Evolutionary conservation across 2,113 vertebrate species (phyloP).

Genomic region (Sylvia atricapilla): DNA sequence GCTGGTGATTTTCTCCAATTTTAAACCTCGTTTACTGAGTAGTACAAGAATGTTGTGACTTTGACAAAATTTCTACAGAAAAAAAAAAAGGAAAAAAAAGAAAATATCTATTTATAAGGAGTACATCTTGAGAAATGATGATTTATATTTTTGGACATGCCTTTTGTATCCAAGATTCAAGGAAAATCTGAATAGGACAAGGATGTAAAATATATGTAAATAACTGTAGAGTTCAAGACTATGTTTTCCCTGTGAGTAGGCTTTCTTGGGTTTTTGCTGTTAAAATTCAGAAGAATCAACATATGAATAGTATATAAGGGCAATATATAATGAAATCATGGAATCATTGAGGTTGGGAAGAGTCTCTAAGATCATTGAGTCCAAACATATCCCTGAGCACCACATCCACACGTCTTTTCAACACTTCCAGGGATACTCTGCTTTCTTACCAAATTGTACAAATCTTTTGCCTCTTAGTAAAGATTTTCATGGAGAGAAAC

Average conservation of each 20-base stretch:
- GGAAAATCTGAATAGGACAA: neutral
- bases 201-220: neutral
- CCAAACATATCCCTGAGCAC: neutral
- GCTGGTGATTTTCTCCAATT: neutral
- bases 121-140: neutral
- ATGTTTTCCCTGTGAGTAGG: neutral
- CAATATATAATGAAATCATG: neutral
- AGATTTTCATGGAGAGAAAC: neutral
- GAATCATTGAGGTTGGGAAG: neutral
- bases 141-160: neutral
- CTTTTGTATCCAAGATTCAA: neutral
- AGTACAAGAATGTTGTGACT: neutral
- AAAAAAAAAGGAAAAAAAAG: fast-evolving
- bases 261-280: neutral
- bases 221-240: neutral
- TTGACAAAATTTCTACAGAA: neutral
- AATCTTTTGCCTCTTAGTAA: neutral
- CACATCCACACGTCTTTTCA: neutral
- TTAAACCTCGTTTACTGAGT: neutral
- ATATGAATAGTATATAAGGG: neutral
- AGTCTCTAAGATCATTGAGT: neutral
- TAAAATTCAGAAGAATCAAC: neutral
- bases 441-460: neutral
- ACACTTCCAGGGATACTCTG: neutral
- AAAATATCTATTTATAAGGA: neutral